A percentile compares a stretch with the other conserved stretches of the same genome.
Evolutionary conservation across 2,797 vertebrate genomes (phyloP).

Genomic region (Danionella dracula): DNA sequence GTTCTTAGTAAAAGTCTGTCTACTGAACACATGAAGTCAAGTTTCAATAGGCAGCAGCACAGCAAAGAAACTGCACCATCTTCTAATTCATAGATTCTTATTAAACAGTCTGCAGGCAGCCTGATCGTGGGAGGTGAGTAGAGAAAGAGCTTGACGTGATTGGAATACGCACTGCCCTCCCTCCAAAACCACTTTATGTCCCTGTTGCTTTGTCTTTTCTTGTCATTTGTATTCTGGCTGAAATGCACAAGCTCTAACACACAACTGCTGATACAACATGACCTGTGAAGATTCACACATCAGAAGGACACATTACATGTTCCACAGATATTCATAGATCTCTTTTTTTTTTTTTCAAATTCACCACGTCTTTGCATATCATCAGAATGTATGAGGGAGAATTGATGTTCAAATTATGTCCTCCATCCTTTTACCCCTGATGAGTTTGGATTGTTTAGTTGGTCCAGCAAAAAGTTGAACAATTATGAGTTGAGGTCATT

Average conservation of each 20-base stretch:
- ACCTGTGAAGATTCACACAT: conserved; percentile 27
- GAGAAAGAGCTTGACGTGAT: conserved; percentile 26
- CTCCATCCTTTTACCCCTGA: too few relatives aligned
- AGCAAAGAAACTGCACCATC: conserved; percentile 28
- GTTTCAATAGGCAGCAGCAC: conserved; percentile 9
- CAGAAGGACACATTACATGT: conserved; percentile 16
- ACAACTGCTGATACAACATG: conserved; percentile 27
- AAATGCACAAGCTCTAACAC: conserved; percentile 16
- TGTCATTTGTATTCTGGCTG: conserved; percentile 19
- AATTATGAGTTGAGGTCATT: too few relatives aligned
- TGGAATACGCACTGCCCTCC: conserved; percentile 26
- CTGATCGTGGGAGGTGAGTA: conserved; percentile 38
- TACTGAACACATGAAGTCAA: conserved; percentile 8
- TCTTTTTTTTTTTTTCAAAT: conserved; percentile 35
- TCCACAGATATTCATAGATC: conserved; percentile 34
- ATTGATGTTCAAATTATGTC: not conserved
- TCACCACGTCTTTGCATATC: conserved; percentile 21
- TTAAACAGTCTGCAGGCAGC: conserved; percentile 42
- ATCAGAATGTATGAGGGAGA: not conserved
- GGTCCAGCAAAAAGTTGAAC: too few relatives aligned
- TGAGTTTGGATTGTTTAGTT: too few relatives aligned
- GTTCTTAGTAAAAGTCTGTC: conserved; percentile 6
- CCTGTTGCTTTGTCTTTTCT: conserved; percentile 5
- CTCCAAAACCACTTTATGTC: not conserved
- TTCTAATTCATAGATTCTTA: conserved; percentile 40